Conservation (phyloP, 2,888 invertebrate species). For the Clusia tigrina region DNA sequence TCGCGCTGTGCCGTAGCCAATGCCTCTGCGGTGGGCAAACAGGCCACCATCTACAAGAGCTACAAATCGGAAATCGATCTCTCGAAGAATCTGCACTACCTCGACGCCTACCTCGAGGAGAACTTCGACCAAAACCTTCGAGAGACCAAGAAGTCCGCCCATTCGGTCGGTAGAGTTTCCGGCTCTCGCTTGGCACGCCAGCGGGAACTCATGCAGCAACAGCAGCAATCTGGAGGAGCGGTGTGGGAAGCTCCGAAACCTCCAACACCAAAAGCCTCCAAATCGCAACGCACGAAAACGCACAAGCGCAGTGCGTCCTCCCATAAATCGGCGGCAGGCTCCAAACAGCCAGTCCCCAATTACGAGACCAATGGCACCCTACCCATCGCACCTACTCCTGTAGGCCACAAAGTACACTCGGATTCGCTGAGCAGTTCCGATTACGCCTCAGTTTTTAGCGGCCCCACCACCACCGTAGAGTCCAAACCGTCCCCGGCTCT, state of each 20-base stretch:
- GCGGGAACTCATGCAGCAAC: slow-evolving; percentile 28
- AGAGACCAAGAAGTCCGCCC: slow-evolving; percentile 49
- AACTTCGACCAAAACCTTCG: slow-evolving; percentile 60
- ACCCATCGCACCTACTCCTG: slow-evolving; percentile 38
- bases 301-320: slow-evolving; percentile 59
- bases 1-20: slow-evolving; percentile 50
- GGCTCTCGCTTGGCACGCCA: slow-evolving; percentile 42
- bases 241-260: not conserved
- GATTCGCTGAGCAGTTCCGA: slow-evolving; percentile 64
- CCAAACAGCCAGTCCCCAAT: slow-evolving; percentile 25
- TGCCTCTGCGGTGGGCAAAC: slow-evolving; percentile 43
- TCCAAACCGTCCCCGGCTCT: not conserved
- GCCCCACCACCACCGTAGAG: slow-evolving; percentile 38
- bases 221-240: slow-evolving; percentile 18
- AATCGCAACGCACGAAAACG: slow-evolving; percentile 9
- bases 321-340: slow-evolving; percentile 37
- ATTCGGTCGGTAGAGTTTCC: slow-evolving; percentile 55
- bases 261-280: not conserved
- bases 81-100: slow-evolving; percentile 62
- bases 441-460: slow-evolving; percentile 64
- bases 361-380: slow-evolving; percentile 54
- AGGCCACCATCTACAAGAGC: slow-evolving; percentile 61
- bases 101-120: slow-evolving; percentile 63
- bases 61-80: slow-evolving; percentile 64
- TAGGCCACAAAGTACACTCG: slow-evolving; percentile 43